Percentiles rank a stretch among this genome's conserved stretches.
Conservation (phyloP, 2,113 vertebrate genomes). For the Turdus rufiventris region DNA sequence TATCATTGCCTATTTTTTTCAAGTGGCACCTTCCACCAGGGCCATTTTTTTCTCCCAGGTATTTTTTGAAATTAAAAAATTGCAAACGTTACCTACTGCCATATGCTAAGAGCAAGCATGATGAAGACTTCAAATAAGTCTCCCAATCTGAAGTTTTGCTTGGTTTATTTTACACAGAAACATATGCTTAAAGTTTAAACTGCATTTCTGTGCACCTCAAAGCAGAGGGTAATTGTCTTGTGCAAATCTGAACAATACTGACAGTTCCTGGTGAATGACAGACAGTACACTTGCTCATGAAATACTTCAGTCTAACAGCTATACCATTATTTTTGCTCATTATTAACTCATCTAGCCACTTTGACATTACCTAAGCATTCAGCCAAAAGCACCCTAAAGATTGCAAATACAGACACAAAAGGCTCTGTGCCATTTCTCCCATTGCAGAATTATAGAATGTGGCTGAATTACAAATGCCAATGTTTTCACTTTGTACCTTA, state of each 20-base stretch:
- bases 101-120: background rate
- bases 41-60: background rate
- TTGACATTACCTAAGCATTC: background rate
- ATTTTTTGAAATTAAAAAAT: background rate
- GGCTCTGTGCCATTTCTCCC: background rate
- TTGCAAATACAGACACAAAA: conserved; percentile 31
- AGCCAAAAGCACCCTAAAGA: background rate
- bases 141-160: background rate
- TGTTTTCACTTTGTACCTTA: background rate
- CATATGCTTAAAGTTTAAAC: background rate
- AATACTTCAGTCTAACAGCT: background rate
- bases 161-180: background rate
- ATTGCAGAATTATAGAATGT: background rate
- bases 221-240: background rate
- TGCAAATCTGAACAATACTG: background rate
- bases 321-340: background rate
- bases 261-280: background rate
- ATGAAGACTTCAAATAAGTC: conserved; percentile 2
- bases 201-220: accelerated
- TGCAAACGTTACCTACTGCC: background rate
- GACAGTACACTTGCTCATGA: background rate
- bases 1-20: background rate
- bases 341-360: conserved; percentile 10
- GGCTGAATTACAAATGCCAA: background rate
- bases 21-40: background rate